Evolutionary conservation across 1,140 invertebrate genomes (phyloP).

Genomic region (Mercenaria mercenaria): DNA sequence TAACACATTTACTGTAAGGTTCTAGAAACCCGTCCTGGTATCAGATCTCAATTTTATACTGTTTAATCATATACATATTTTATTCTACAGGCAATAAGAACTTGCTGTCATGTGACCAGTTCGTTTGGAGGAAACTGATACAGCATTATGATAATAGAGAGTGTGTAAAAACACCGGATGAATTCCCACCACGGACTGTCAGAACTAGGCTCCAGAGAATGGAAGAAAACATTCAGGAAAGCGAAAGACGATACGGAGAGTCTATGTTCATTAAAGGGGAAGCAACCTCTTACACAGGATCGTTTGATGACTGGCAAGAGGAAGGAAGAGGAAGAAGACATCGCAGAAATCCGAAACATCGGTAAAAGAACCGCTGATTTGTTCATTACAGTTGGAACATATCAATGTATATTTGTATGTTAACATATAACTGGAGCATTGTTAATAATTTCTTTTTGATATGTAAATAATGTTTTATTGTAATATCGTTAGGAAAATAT

Average conservation of each 20-base stretch:
- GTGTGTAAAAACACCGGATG: slow-evolving; percentile 59
- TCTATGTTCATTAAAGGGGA: not conserved
- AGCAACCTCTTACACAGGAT: slow-evolving; percentile 23
- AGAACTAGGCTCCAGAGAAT: slow-evolving; percentile 14
- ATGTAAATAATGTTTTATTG: too few relatives aligned
- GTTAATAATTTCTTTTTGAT: too few relatives aligned
- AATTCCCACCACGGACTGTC: slow-evolving; percentile 27
- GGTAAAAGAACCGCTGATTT: too few relatives aligned
- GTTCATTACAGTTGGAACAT: too few relatives aligned
- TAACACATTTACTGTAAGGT: too few relatives aligned
- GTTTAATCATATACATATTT: too few relatives aligned
- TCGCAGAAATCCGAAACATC: not conserved
- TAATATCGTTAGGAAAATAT: too few relatives aligned
- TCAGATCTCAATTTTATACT: too few relatives aligned
- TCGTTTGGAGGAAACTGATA: slow-evolving; percentile 62
- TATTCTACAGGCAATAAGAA: slow-evolving; percentile 64
- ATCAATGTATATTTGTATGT: too few relatives aligned
- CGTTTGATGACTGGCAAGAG: slow-evolving; percentile 21
- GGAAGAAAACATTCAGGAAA: not conserved
- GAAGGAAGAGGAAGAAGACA: not conserved
- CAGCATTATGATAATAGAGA: slow-evolving; percentile 59
- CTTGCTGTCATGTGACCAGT: slow-evolving; percentile 59
- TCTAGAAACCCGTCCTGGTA: too few relatives aligned
- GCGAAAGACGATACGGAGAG: not conserved
- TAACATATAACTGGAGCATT: too few relatives aligned